Evolutionary conservation across 2,888 invertebrate species (phyloP).

Genomic region (Drosophila anomelani): DNA sequence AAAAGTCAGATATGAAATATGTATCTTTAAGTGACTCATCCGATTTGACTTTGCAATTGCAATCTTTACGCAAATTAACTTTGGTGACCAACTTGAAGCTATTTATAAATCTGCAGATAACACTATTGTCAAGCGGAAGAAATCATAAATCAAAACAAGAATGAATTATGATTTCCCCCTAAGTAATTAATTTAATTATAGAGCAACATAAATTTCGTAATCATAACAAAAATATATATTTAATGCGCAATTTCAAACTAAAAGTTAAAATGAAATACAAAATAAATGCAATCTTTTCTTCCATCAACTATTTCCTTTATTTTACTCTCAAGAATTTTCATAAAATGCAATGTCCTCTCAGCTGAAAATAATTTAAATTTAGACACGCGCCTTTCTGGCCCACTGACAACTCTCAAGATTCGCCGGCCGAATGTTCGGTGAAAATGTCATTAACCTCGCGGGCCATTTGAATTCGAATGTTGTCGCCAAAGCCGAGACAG

Average conservation of each 20-base stretch:
- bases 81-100: slow-evolving; percentile 12
- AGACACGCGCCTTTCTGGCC: slow-evolving; percentile 47
- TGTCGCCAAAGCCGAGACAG: slow-evolving; percentile 39
- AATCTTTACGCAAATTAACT: slow-evolving; percentile 38
- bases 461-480: slow-evolving; percentile 40
- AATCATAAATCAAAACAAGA: slow-evolving; percentile 11
- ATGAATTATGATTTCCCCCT: slow-evolving; percentile 1
- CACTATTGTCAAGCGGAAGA: slow-evolving; percentile 15
- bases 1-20: slow-evolving; percentile 11
- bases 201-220: neutral
- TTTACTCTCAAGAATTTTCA: slow-evolving; percentile 10
- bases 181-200: neutral
- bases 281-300: neutral
- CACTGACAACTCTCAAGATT: slow-evolving; percentile 34
- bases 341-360: slow-evolving; percentile 27
- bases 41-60: slow-evolving; percentile 26
- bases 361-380: slow-evolving; percentile 48
- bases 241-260: neutral
- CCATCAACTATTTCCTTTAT: neutral
- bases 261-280: neutral
- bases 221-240: neutral
- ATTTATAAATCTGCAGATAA: slow-evolving; percentile 20
- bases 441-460: slow-evolving; percentile 73
- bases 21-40: slow-evolving; percentile 26
- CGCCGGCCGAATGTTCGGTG: slow-evolving; percentile 25